Percentiles rank a stretch among this genome's conserved stretches.
These are phyloP conservation scores for Crepidodera aurea DNA, from an alignment of 2,888 invertebrate species.

Conservation along the genomic window DNA sequence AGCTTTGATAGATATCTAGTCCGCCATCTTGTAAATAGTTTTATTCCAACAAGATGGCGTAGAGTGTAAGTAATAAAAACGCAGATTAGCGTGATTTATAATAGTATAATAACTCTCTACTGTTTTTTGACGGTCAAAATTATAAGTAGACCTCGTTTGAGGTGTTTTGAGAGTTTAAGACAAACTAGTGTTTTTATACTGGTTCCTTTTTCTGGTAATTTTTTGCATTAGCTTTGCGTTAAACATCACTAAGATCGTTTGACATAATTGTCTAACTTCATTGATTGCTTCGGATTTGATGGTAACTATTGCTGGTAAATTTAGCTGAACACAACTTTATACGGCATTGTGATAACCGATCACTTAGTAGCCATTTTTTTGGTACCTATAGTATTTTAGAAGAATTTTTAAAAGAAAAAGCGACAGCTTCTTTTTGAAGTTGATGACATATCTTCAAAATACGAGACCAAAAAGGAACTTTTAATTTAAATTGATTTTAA, in stretches of 20 bases:
- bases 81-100: background rate
- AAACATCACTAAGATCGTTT: no score
- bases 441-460: slow-evolving; percentile 10
- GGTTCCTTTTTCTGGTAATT: background rate
- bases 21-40: background rate
- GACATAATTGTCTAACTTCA: no score
- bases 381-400: slow-evolving; percentile 1
- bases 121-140: background rate
- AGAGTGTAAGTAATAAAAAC: background rate
- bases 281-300: no score
- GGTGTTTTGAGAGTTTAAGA: background rate
- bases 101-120: background rate
- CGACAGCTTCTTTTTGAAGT: background rate
- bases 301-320: no score
- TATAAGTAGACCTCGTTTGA: background rate
- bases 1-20: slow-evolving; percentile 10
- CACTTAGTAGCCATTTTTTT: background rate
- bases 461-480: slow-evolving; percentile 9
- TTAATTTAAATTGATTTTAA: background rate
- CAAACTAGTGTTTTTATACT: background rate
- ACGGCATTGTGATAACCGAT: background rate
- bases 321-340: no score
- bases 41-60: background rate
- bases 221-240: no score
- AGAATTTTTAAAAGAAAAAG: background rate